Conservation (phyloP, 1,140 invertebrate genomes). For the Caenorhabditis briggsae region DNA sequence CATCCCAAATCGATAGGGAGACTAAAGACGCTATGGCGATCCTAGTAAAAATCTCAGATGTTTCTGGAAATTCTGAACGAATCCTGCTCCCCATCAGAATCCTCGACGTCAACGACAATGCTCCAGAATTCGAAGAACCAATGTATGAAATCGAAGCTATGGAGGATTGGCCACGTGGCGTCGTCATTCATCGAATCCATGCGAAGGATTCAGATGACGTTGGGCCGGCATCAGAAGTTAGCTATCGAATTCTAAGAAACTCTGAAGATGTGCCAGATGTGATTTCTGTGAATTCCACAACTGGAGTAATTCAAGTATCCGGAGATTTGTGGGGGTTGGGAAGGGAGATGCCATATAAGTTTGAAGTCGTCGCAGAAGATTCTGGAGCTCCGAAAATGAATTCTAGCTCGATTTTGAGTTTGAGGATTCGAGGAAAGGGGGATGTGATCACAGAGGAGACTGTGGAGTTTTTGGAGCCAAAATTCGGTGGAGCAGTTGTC, state of each 20-base stretch:
- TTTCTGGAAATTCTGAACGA: neutral
- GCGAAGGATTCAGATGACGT: conserved; percentile 49
- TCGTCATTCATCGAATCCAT: neutral
- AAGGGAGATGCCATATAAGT: conserved; percentile 14
- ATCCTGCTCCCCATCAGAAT: conserved; percentile 11
- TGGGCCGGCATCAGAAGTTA: neutral
- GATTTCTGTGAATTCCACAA: conserved; percentile 34
- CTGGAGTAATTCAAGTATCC: conserved; percentile 19
- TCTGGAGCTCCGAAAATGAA: neutral
- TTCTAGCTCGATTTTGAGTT: conserved; percentile 37
- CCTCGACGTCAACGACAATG: conserved; percentile 58
- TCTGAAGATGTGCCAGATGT: conserved; percentile 3
- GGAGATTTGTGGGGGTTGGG: conserved; percentile 44
- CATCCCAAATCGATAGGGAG: conserved; percentile 29
- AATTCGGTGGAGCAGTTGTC: neutral
- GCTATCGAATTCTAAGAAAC: neutral
- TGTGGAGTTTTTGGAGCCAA: conserved; percentile 27
- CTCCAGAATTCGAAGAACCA: conserved; percentile 23
- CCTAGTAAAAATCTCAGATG: conserved; percentile 17
- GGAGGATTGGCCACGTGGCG: conserved; percentile 56
- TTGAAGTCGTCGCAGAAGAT: conserved; percentile 43
- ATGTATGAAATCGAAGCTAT: conserved; percentile 40
- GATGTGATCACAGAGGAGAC: conserved; percentile 3
- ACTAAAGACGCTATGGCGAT: neutral
- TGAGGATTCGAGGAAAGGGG: neutral